phyloP scores from a whole-genome alignment of 2,888 invertebrate species.

The Plagodis pulveraria region DNA sequence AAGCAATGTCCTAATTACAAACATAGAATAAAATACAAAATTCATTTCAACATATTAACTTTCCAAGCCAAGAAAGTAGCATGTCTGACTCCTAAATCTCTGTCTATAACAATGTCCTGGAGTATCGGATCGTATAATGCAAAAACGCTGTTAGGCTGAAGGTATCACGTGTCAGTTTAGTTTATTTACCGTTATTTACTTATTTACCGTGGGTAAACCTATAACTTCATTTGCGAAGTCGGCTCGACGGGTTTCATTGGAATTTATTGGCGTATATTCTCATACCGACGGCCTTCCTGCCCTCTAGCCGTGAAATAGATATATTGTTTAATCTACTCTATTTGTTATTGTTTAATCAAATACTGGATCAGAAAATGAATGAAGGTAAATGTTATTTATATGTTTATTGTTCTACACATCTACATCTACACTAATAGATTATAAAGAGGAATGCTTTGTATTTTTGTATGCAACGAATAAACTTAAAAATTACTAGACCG shows the following conservation, averaged over 20 bases:
- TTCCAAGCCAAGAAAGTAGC: no score
- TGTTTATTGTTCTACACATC: no score
- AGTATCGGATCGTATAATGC: conserved; percentile 12
- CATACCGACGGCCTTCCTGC: conserved; percentile 44
- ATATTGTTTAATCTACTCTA: conserved; percentile 39
- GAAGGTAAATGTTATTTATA: no score
- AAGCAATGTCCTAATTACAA: no score
- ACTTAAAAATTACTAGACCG: no score
- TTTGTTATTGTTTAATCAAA: conserved; percentile 5
- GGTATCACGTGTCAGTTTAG: conserved; percentile 30
- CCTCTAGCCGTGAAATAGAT: conserved; percentile 37
- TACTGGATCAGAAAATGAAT: no score
- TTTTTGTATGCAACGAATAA: no score
- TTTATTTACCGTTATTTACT: conserved; percentile 36
- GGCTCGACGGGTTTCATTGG: conserved; percentile 56
- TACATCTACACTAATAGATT: no score
- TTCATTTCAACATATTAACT: no score
- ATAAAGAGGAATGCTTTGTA: no score
- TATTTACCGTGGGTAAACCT: conserved; percentile 50
- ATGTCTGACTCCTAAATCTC: not conserved
- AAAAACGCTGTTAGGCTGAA: conserved; percentile 31
- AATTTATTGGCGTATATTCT: conserved; percentile 65
- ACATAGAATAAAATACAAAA: no score
- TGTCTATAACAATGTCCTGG: not conserved
- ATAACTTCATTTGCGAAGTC: conserved; percentile 58